A percentile compares a stretch with the other conserved stretches of the same genome.
Conservation (phyloP, 1,140 invertebrate species). For the Trachelipus rathkii region DNA sequence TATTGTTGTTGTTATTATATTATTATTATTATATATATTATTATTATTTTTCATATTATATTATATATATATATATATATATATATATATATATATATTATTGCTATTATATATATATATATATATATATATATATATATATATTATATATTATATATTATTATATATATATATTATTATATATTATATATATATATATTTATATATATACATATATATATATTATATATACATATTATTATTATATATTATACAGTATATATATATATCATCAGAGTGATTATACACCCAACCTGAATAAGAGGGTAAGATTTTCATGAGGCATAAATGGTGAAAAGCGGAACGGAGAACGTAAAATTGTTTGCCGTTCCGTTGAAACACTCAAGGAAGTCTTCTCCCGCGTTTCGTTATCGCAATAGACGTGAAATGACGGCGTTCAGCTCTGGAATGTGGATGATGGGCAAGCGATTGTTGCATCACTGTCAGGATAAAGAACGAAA, state of each 20-base stretch:
- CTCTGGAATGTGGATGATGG: neutral
- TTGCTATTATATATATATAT: too few relatives aligned
- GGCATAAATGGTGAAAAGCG: neutral
- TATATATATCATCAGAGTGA: neutral
- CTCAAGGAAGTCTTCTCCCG: neutral
- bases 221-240: neutral
- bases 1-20: too few relatives aligned
- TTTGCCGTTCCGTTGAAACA: neutral
- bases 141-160: neutral
- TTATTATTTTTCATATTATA: too few relatives aligned
- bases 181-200: neutral
- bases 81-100: too few relatives aligned
- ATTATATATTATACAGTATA: neutral
- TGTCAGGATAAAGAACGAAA: neutral
- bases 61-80: too few relatives aligned
- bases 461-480: neutral
- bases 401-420: neutral
- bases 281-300: neutral
- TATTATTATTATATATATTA: too few relatives aligned
- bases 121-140: neutral
- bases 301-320: neutral
- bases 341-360: neutral
- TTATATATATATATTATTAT: neutral
- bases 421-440: neutral
- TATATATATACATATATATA: neutral